These are phyloP conservation scores for Cheilosia urbana DNA, from an alignment of 2,888 invertebrate genomes.

Conservation along the genomic window DNA sequence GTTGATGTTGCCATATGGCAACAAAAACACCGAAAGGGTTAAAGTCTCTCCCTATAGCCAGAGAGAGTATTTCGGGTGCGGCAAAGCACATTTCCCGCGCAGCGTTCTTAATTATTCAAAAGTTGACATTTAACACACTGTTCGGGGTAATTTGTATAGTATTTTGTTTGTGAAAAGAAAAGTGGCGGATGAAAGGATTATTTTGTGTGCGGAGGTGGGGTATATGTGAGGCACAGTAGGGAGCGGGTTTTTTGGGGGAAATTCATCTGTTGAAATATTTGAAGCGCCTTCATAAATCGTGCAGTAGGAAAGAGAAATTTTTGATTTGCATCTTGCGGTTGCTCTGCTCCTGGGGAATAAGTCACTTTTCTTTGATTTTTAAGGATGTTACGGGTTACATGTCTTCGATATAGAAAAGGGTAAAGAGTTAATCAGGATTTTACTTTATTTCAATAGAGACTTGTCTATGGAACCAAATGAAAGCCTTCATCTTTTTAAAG, in stretches of 20 bases:
- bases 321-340: background rate
- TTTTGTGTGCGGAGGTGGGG: background rate
- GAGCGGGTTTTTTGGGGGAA: background rate
- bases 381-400: background rate
- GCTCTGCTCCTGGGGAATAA: background rate
- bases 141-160: constrained; percentile 60
- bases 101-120: constrained; percentile 50
- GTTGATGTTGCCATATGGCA: no score
- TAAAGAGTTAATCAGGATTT: no score
- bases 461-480: no score
- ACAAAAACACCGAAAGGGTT: no score
- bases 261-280: constrained; percentile 14
- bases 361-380: background rate
- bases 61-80: background rate
- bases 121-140: constrained; percentile 66
- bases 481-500: no score
- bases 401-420: background rate
- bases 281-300: constrained; percentile 20
- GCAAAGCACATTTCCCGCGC: constrained; percentile 16
- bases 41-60: constrained; percentile 1
- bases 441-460: no score
- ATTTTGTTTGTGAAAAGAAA: constrained; percentile 38
- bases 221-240: background rate
- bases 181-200: background rate
- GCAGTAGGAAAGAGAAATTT: constrained; percentile 51